Evolutionary conservation across 2,113 vertebrate genomes (phyloP), one percentile per base, ranked within the genome.

Genomic region (Heterotilapia buettikoferi): DNA sequence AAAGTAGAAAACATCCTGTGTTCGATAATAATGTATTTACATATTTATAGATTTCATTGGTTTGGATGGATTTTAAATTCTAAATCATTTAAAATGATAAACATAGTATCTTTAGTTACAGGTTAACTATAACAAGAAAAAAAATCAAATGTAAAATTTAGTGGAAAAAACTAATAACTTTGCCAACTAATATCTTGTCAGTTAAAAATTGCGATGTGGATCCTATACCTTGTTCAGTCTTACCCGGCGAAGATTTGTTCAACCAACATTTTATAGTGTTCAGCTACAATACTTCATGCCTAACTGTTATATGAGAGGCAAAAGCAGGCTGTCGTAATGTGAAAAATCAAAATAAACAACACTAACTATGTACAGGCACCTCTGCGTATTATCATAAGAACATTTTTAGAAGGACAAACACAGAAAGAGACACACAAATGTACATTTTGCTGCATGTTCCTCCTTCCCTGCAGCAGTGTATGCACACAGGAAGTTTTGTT

Each of bases 401-500:
- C 3, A 1, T 31, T 80, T 76, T 6, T 9, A 16, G 8, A 38
- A 1, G 6, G 3, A 6, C 14, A 73, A 91, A 59, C 45, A 52
- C n/a, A 38, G 6, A 82, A 7, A 36, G 8, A 79, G 8, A 18
- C 3, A 33, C 13, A 19, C 14, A 21, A 2, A 3, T 68, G 54
- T 43, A 3, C 31, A 61, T 86, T 53, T 16, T 18, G 16, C 31
- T 59, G 80, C 68, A 45, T 57, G 91, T 91, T 93, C 86, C 84
- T 90, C 50, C 50, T 86, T 92, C 73, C 19, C 47, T 14, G 66
- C 83, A 73, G 24, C 76, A 21, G 53, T 89, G 38, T 33, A 47
- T 43, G 71, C 12, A 45, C 87, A 94, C 95, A 95, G 95, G 95
- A 96, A 96, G 94, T 52, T 94, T 66, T 92, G 80, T 78, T 96